Conservation (phyloP, 2,797 vertebrate species). For the Labroides dimidiatus region DNA sequence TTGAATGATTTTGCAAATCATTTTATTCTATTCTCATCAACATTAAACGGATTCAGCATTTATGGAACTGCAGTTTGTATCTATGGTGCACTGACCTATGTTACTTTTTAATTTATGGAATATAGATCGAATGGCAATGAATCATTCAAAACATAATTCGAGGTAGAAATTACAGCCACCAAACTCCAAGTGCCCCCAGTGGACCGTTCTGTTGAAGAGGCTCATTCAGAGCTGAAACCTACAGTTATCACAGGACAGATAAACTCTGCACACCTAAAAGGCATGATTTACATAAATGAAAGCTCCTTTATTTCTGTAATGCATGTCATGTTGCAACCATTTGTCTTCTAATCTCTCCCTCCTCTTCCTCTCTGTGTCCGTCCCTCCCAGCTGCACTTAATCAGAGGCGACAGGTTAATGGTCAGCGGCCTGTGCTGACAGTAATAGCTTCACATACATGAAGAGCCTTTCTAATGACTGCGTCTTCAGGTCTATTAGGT, state of each 20-base stretch:
- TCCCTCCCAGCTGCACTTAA: constrained; percentile 55
- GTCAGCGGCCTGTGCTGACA: constrained; percentile 58
- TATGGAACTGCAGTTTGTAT: too few species aligned
- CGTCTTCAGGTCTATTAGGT: constrained; percentile 64
- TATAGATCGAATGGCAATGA: too few species aligned
- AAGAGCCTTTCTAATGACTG: constrained; percentile 55
- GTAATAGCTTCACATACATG: constrained; percentile 72
- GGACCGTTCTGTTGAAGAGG: too few species aligned
- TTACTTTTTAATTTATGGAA: too few species aligned
- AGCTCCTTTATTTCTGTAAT: constrained; percentile 12
- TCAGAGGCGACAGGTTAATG: constrained; percentile 68
- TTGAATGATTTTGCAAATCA: too few species aligned
- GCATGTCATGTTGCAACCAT: constrained; percentile 11
- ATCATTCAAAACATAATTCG: too few species aligned
- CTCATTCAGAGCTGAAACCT: too few species aligned
- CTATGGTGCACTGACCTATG: too few species aligned
- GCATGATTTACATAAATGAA: constrained; percentile 20
- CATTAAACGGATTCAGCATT: too few species aligned
- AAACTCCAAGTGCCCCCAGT: too few species aligned
- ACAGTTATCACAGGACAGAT: not conserved
- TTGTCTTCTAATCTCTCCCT: constrained; percentile 35
- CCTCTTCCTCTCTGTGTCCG: constrained; percentile 9
- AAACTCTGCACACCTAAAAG: constrained; percentile 2
- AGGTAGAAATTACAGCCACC: too few species aligned
- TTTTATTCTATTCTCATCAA: too few species aligned